Base-by-base conservation (phyloP, 2,113 vertebrate genomes). In the Daboia siamensis region DNA sequence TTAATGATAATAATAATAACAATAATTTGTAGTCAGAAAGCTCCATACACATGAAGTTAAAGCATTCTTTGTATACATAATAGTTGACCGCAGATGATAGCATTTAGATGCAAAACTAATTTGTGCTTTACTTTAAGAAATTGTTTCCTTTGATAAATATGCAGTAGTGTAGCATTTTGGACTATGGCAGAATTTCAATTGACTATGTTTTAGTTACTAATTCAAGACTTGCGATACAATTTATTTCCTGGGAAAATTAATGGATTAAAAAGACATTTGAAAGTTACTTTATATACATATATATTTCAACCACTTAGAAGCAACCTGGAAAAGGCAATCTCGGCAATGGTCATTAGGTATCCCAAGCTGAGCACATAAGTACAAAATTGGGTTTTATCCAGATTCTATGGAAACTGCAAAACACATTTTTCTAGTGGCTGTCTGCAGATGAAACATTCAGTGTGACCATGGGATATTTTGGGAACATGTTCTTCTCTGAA, bases 71-170 rank as follows among this genome's bases (percentile, higher is more conserved):
- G 17, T 29, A 29, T 48, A 51, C 3, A 54, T 87, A 52, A 44
- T 52, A 12, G 57, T 51, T 61, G 61, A 85, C 26, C 2, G 26
- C 5, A 85, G 44, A 54, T 33, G 21, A 88, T 52, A 52, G 54
- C 88, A 85, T 52, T 92, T 85, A 59, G 39, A 92, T 84, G 54
- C 85, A 90, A 92, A 90, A 61, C 7, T 59, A n/a, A 52, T 90
- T 56, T 85, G 44, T 57, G 11, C 29, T 90, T 90, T 74, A 92
- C 21, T 39, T 92, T 15, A 61, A 86, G 12, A 92, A 86, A 90
- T 80, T 39, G 44, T 13, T 59, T 90, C 74, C 54, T 59, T 55
- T 90, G 74, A 90, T 39, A 92, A 85, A 90, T 89, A 92, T 59
- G 20, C 10, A 85, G 10, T 51, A 59, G 85, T 85, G 11, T n/a